Percentiles rank a stretch among this genome's conserved stretches.
phyloP scores from a whole-genome alignment of 2,888 invertebrate species.

The Xestia sexstrigata region DNA sequence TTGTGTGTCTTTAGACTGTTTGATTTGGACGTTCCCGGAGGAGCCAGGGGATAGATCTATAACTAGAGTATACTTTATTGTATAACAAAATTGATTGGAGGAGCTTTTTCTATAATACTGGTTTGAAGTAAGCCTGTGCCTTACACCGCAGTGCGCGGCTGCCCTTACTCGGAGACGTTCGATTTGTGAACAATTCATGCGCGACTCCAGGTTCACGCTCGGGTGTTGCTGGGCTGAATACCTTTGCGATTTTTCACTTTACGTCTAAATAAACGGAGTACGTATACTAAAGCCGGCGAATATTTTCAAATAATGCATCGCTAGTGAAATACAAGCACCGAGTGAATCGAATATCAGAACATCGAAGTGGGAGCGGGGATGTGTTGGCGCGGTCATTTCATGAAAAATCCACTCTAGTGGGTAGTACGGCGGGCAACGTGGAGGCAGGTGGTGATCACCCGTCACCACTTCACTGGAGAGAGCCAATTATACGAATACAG shows the following conservation, averaged over 20 bases:
- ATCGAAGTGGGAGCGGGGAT: constrained; percentile 4
- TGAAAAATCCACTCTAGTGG: constrained; percentile 35
- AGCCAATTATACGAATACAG: constrained; percentile 6
- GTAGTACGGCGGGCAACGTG: constrained; percentile 1
- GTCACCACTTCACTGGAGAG: constrained; percentile 12
- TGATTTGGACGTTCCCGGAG: background rate
- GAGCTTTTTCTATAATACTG: background rate
- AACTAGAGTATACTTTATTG: background rate
- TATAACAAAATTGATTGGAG: background rate
- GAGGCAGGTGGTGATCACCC: constrained; percentile 3
- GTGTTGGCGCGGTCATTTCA: constrained; percentile 31
- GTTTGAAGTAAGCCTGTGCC: background rate
- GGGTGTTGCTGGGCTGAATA: constrained; percentile 55
- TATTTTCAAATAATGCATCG: constrained; percentile 59
- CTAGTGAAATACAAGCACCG: constrained; percentile 25
- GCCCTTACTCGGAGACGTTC: constrained; percentile 40
- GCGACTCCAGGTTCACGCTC: constrained; percentile 64
- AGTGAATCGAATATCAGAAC: constrained; percentile 25
- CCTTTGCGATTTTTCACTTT: constrained; percentile 61
- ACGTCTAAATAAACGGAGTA: constrained; percentile 62
- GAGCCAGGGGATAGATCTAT: background rate
- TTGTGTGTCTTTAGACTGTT: background rate
- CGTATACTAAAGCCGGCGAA: constrained; percentile 40
- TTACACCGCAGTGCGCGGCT: background rate
- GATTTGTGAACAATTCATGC: constrained; percentile 62